A percentile compares a stretch with the other conserved stretches of the same genome.
Evolutionary conservation across 2,888 invertebrate species (phyloP).

Genomic region (Flabesymbios commensalis): DNA sequence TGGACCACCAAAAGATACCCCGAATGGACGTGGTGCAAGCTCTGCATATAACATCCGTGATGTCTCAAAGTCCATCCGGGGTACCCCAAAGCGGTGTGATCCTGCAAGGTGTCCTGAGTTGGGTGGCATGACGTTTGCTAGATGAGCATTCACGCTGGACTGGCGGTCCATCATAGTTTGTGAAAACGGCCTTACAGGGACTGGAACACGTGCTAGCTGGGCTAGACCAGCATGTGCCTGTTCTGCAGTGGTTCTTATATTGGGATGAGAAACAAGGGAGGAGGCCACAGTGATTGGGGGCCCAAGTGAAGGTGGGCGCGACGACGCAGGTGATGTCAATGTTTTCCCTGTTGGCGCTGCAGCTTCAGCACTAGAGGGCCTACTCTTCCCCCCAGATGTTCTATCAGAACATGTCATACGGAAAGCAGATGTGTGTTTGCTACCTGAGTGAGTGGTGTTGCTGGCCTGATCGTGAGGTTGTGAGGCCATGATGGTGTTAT

Average conservation of each 20-base stretch:
- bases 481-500: not conserved
- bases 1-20: slow-evolving; percentile 6
- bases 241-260: not conserved
- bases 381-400: not conserved
- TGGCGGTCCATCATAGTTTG: too few relatives aligned
- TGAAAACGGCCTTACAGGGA: too few relatives aligned
- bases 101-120: too few relatives aligned
- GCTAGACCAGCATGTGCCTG: not conserved
- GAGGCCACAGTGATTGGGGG: not conserved
- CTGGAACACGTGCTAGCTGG: too few relatives aligned
- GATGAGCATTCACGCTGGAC: too few relatives aligned
- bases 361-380: not conserved
- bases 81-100: too few relatives aligned
- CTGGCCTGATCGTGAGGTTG: not conserved
- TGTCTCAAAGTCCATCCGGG: too few relatives aligned
- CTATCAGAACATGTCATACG: not conserved
- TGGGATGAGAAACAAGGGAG: not conserved
- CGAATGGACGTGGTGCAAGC: not conserved
- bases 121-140: too few relatives aligned
- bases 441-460: not conserved
- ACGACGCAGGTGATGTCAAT: not conserved
- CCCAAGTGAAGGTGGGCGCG: not conserved
- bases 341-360: not conserved
- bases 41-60: too few relatives aligned
- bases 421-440: not conserved